phyloP scores from a whole-genome alignment of 2,113 vertebrate genomes.

The Silurus glanis region DNA sequence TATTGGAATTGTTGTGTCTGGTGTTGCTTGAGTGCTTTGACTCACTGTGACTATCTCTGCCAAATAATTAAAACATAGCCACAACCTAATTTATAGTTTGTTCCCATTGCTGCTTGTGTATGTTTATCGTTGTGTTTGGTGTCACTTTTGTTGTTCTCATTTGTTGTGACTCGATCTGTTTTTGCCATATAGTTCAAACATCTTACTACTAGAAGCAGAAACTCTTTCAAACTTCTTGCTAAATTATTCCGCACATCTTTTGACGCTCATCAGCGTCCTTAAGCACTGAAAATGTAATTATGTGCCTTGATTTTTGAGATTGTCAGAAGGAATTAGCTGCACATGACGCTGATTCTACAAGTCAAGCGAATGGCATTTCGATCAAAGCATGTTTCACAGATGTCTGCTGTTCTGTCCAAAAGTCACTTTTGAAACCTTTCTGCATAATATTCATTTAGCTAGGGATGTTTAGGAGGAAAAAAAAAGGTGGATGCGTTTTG shows the following conservation, averaged over 20 bases:
- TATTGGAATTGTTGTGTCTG: not conserved
- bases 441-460: conserved; percentile 44
- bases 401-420: conserved; percentile 51
- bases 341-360: conserved; percentile 45
- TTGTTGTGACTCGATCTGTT: not conserved
- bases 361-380: conserved; percentile 49
- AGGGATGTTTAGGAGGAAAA: conserved; percentile 33
- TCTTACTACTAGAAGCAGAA: not conserved
- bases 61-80: not conserved
- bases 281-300: conserved; percentile 46
- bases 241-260: not conserved
- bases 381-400: conserved; percentile 55
- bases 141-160: not conserved
- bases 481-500: conserved; percentile 22
- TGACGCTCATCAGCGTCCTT: not conserved
- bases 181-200: not conserved
- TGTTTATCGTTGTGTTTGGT: not conserved
- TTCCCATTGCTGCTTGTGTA: not conserved
- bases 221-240: not conserved
- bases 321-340: conserved; percentile 53
- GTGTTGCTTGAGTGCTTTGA: not conserved
- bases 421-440: conserved; percentile 45
- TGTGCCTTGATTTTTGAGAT: conserved; percentile 28
- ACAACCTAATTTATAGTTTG: not conserved
- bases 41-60: not conserved